Conservation (phyloP, 2,113 vertebrate species). For the Okapia johnstoni region DNA sequence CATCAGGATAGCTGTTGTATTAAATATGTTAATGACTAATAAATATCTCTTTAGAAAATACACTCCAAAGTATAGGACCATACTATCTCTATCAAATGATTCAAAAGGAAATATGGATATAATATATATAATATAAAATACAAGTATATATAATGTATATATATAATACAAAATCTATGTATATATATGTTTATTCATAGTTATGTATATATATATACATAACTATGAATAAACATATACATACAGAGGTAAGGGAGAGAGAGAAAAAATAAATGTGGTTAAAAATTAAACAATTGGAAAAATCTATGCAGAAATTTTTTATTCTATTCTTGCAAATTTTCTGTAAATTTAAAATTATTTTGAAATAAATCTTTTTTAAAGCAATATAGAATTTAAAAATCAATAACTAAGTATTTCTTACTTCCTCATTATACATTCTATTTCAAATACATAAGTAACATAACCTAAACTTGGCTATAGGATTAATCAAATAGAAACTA, state of each 20-base stretch:
- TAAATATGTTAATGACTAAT: background rate
- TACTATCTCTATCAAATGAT: background rate
- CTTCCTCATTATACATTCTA: background rate
- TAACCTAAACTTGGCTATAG: background rate
- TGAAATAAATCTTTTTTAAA: background rate
- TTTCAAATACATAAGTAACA: background rate
- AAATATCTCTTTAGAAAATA: background rate
- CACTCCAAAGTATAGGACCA: background rate
- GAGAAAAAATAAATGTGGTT: background rate
- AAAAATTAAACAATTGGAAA: background rate
- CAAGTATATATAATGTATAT: background rate
- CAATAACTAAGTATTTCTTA: background rate
- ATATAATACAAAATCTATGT: background rate
- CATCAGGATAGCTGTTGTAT: background rate
- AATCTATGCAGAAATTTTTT: background rate
- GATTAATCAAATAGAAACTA: background rate
- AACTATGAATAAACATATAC: too few relatives aligned
- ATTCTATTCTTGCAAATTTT: background rate
- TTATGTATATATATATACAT: background rate
- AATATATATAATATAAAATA: background rate
- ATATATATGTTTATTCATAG: too few relatives aligned
- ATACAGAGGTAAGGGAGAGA: background rate
- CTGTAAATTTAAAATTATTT: background rate
- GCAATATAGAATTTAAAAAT: background rate
- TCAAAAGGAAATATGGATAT: background rate